These are phyloP conservation scores for Aleiodes leptofemur DNA, from an alignment of 2,888 invertebrate genomes.

Conservation along the genomic window DNA sequence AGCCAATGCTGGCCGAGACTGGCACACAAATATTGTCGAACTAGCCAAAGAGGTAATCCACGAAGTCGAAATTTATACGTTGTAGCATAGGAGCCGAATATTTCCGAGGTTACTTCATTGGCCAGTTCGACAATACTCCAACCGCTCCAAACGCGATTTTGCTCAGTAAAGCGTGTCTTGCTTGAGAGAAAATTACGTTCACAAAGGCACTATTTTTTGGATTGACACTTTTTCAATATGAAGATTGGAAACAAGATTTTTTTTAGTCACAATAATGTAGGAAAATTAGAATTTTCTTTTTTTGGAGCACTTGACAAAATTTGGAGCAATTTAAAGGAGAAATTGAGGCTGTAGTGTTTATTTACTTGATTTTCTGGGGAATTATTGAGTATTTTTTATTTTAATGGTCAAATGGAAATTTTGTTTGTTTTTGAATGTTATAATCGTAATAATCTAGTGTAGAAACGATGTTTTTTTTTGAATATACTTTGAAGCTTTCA, in stretches of 20 bases:
- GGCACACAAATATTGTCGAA: no score
- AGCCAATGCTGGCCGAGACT: conserved; percentile 36
- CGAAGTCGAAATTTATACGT: no score
- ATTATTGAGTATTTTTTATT: no score
- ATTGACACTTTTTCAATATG: not conserved
- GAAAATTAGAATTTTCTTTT: no score
- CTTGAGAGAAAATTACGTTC: not conserved
- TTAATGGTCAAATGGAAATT: no score
- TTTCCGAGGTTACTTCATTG: no score
- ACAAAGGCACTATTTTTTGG: not conserved
- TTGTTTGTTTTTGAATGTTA: no score
- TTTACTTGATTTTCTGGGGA: not conserved
- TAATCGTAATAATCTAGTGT: no score
- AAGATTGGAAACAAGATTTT: not conserved
- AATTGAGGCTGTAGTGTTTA: not conserved
- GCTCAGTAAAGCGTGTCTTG: not conserved
- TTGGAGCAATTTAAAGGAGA: not conserved
- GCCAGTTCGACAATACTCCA: no score
- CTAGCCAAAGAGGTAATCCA: no score
- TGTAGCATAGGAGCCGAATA: no score
- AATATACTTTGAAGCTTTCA: not conserved
- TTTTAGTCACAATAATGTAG: no score
- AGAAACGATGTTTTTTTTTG: not conserved
- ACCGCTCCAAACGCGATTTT: not conserved
- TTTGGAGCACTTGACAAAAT: not conserved